A percentile compares a stretch with the other conserved stretches of the same genome.
phyloP scores from a whole-genome alignment of 2,888 invertebrate species.

The Sminthurinus aureus region DNA sequence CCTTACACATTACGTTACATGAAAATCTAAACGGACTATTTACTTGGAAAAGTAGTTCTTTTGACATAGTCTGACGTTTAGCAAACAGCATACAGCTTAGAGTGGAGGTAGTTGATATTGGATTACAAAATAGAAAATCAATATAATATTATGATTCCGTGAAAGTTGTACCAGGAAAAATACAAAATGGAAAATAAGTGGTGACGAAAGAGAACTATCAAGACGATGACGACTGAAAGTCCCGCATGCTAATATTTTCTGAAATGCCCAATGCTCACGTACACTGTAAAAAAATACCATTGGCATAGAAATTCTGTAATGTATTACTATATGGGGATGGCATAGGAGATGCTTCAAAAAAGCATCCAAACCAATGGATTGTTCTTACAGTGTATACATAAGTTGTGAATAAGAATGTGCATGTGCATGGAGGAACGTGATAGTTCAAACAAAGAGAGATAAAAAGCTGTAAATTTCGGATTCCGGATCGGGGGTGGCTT shows the following conservation, averaged over 20 bases:
- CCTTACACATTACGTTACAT: background rate
- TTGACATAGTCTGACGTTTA: background rate
- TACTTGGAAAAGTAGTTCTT: no score
- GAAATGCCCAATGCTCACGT: background rate
- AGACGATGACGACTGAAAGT: background rate
- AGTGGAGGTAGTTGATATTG: conserved; percentile 2
- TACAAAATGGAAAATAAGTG: background rate
- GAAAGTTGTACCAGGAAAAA: no score
- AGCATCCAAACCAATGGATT: no score
- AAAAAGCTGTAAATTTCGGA: background rate
- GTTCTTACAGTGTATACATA: no score
- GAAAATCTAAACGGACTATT: no score
- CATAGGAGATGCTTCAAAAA: no score
- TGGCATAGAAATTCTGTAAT: no score
- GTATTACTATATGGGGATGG: no score
- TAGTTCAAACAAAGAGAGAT: background rate
- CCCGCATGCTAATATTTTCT: background rate
- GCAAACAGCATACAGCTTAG: background rate
- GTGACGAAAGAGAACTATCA: background rate
- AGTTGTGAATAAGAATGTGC: no score
- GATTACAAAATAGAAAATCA: background rate
- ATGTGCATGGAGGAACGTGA: background rate
- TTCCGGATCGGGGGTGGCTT: background rate
- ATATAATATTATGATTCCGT: no score
- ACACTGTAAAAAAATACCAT: no score